Evolutionary conservation across 2,113 vertebrate species (phyloP), one percentile per base, ranked within the genome.

Genomic region (Peromyscus maniculatus): DNA sequence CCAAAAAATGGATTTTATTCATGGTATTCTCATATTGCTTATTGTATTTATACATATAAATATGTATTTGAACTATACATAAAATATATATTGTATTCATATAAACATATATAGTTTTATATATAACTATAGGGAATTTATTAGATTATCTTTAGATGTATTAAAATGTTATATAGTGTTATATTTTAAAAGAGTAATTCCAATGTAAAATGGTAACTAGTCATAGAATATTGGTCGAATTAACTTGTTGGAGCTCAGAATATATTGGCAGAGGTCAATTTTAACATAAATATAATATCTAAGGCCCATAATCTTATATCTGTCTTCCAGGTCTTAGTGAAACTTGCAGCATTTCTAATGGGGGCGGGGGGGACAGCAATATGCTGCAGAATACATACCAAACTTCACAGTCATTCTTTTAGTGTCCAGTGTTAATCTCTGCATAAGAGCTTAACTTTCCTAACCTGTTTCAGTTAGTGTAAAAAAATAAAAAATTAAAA

Each of bases 181-280:
- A 1, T 89, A 83, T 95, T 97, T 94, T 52, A 91, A 49, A 97
- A 46, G 49, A 89, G 7, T 87, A 83, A 92, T 96, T 96, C 31
- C 33, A 93, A 0, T 96, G 91, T 36, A 78, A 67, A 43, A 93
- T 93, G 36, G 49, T 59, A 67, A 55, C 87, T 89, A 89, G 15
- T 89, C n/a, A 67, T 15, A 94, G 36, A 95, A 15, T 91, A 6
- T 89, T 96, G 57, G 91, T 74, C 77, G 28, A 74, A 78, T 94
- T 92, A 79, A 80, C 87, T 91, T 96, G 66, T 79, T 95, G 26
- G 39, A 96, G n/a, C 49, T 92, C 5, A 91, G 10, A 88, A 8
- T 96, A 43, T 78, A 36, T 93, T 93, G 90, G 22, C 11, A 24
- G n/a, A 77, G 79, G 11, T 72, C 21, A 98, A 92, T 89, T 89